phyloP scores from a whole-genome alignment of 2,113 vertebrate species.

The Sigmodon hispidus region DNA sequence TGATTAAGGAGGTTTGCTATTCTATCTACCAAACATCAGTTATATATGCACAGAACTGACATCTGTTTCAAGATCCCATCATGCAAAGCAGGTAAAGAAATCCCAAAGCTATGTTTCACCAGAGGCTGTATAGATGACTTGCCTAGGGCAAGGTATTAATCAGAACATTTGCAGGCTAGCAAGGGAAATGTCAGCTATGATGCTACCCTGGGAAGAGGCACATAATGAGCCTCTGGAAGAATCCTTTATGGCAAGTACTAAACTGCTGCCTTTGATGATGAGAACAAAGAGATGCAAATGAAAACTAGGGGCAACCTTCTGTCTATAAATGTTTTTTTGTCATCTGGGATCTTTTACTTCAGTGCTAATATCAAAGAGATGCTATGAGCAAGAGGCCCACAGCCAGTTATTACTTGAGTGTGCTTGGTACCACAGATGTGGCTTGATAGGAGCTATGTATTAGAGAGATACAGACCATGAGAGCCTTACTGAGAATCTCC shows the following conservation, averaged over 20 bases:
- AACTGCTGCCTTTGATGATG: conserved; percentile 62
- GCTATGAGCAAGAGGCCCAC: not conserved
- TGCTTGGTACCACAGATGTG: not conserved
- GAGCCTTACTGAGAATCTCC: not conserved
- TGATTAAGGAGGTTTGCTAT: conserved; percentile 23
- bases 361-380: conserved; percentile 43
- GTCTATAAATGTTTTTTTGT: conserved; percentile 40
- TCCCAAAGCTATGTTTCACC: conserved; percentile 46
- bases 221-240: conserved; percentile 12
- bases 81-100: not conserved
- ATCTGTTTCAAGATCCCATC: not conserved
- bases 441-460: not conserved
- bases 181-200: conserved; percentile 29
- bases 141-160: conserved; percentile 44
- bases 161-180: not conserved
- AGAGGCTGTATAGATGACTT: not conserved
- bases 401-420: not conserved
- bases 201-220: not conserved
- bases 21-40: not conserved
- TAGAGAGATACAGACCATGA: not conserved
- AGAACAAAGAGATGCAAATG: conserved; percentile 75
- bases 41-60: not conserved
- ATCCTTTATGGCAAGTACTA: not conserved
- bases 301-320: conserved; percentile 47
- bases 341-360: not conserved